These are phyloP conservation scores for Eupithecia centaureata DNA, from an alignment of 2,888 invertebrate species.

Conservation along the genomic window DNA sequence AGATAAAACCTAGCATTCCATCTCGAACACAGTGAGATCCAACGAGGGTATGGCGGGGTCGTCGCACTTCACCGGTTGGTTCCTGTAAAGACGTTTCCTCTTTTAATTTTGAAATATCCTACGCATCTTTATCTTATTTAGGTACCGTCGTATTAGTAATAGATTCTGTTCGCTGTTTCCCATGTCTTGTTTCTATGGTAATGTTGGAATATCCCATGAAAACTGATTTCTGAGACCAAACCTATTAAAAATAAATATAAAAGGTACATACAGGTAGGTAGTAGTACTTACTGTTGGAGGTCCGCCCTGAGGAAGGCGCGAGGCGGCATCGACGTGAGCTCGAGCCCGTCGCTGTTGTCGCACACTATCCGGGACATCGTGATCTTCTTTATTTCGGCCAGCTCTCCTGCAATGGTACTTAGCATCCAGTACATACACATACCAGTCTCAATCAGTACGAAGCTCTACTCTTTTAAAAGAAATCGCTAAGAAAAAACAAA, in stretches of 20 bases:
- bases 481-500: too few relatives aligned
- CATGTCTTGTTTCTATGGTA: too few relatives aligned
- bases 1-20: constrained; percentile 49
- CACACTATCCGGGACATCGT: constrained; percentile 88
- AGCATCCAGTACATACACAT: not conserved
- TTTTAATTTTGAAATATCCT: not conserved
- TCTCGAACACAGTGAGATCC: constrained; percentile 86
- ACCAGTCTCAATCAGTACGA: too few relatives aligned
- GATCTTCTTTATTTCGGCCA: constrained; percentile 87
- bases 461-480: too few relatives aligned
- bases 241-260: too few relatives aligned
- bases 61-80: constrained; percentile 86
- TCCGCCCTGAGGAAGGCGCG: constrained; percentile 85
- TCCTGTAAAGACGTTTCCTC: constrained; percentile 79
- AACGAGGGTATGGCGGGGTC: constrained; percentile 84
- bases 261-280: too few relatives aligned
- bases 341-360: constrained; percentile 88
- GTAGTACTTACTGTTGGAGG: constrained; percentile 78
- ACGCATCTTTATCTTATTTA: too few relatives aligned
- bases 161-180: too few relatives aligned
- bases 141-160: too few relatives aligned
- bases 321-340: constrained; percentile 81
- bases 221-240: too few relatives aligned
- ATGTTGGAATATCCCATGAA: too few relatives aligned
- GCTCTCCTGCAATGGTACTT: constrained; percentile 81